Evolutionary conservation across 1,140 invertebrate species (phyloP).

Genomic region (Pseudomyrmex sp.): DNA sequence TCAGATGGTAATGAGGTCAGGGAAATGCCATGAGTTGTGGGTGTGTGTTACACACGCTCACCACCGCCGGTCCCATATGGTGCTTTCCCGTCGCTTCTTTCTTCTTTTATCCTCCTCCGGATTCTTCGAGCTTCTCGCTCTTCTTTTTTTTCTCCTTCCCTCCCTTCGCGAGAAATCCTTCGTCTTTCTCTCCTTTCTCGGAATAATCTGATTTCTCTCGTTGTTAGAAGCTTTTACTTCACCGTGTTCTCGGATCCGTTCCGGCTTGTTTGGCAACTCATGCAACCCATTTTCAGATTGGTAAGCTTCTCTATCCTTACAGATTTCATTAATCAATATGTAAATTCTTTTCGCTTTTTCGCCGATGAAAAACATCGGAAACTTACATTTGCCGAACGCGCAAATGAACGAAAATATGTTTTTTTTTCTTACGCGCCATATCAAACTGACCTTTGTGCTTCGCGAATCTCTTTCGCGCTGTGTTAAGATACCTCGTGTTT

Average conservation of each 20-base stretch:
- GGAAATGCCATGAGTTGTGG: neutral
- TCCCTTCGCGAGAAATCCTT: neutral
- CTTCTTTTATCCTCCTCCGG: constrained; percentile 27
- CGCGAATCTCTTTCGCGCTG: neutral
- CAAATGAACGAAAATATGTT: neutral
- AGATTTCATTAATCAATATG: constrained; percentile 56
- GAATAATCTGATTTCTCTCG: constrained; percentile 56
- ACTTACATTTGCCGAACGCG: neutral
- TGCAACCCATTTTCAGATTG: constrained; percentile 55
- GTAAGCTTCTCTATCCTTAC: neutral
- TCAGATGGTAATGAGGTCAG: constrained; percentile 61
- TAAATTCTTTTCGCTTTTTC: constrained; percentile 40
- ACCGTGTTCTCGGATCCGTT: constrained; percentile 47
- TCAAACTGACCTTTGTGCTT: neutral
- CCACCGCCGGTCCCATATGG: constrained; percentile 40
- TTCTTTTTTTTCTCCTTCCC: too few species aligned
- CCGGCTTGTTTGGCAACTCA: constrained; percentile 53
- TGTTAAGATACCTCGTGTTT: neutral
- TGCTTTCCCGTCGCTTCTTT: constrained; percentile 21
- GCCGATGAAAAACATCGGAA: neutral
- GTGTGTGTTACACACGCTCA: neutral
- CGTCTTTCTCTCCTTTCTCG: constrained; percentile 20
- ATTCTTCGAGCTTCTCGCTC: constrained; percentile 5
- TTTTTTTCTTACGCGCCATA: neutral
- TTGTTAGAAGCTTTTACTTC: constrained; percentile 58